These are phyloP conservation scores for Manduca sexta DNA, from an alignment of 1,140 invertebrate species.

Conservation along the genomic window DNA sequence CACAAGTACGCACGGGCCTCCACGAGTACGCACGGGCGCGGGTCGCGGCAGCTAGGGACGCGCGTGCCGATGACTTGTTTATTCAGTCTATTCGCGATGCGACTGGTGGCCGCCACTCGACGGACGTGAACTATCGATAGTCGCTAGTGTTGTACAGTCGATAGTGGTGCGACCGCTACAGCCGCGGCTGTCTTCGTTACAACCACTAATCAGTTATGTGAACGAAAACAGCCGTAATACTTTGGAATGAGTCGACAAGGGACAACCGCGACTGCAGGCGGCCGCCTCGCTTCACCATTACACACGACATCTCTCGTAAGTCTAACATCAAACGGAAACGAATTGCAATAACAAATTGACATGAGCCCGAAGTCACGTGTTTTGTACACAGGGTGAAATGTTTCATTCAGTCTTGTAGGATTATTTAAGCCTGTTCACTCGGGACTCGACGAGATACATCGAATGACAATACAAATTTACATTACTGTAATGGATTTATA, in stretches of 20 bases:
- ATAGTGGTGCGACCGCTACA: too few relatives aligned
- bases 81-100: constrained; percentile 15
- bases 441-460: constrained; percentile 35
- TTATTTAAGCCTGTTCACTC: constrained; percentile 30
- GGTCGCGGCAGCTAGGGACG: constrained; percentile 2
- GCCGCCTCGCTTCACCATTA: too few relatives aligned
- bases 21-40: not conserved
- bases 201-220: too few relatives aligned
- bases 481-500: constrained; percentile 49
- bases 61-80: not conserved
- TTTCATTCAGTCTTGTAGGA: constrained; percentile 60
- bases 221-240: constrained; percentile 6
- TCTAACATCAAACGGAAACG: constrained; percentile 26
- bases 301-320: constrained; percentile 13
- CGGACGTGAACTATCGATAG: too few relatives aligned
- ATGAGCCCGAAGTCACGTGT: constrained; percentile 33
- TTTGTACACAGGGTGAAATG: constrained; percentile 53
- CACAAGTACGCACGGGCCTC: not conserved
- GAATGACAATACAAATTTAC: constrained; percentile 45
- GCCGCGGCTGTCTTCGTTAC: too few relatives aligned
- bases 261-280: not conserved
- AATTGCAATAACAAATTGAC: constrained; percentile 50
- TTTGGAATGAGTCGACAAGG: constrained; percentile 12
- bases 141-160: too few relatives aligned
- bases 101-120: too few relatives aligned